These are phyloP conservation scores for Nyctibius grandis DNA, from an alignment of 2,797 vertebrate species.

Conservation along the genomic window DNA sequence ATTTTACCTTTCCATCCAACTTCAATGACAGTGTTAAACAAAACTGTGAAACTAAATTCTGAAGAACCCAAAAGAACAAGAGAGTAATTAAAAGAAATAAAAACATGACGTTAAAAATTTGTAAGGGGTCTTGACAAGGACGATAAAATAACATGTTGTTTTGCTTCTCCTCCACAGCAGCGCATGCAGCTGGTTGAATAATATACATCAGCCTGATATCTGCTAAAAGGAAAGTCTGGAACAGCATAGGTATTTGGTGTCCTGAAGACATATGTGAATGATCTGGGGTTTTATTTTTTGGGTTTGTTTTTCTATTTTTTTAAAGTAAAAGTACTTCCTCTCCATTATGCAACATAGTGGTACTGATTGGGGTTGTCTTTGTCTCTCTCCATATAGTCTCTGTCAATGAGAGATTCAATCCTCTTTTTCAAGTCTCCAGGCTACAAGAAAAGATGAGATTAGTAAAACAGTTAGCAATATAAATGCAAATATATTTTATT, in stretches of 20 bases:
- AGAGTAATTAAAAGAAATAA: neutral
- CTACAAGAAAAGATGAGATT: constrained; percentile 69
- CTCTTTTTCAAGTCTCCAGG: constrained; percentile 94
- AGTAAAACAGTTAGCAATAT: neutral
- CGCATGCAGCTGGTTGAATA: constrained; percentile 52
- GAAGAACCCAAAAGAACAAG: constrained; percentile 36
- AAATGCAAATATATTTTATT: neutral
- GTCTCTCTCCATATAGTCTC: constrained; percentile 96
- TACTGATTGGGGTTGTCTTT: constrained; percentile 95
- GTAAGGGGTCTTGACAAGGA: constrained; percentile 6
- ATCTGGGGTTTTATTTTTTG: neutral
- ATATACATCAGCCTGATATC: constrained; percentile 48
- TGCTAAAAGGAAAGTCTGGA: constrained; percentile 46
- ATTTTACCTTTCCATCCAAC: constrained; percentile 23
- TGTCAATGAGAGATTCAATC: constrained; percentile 95
- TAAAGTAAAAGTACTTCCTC: neutral
- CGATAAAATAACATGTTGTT: constrained; percentile 8
- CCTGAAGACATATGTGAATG: constrained; percentile 32
- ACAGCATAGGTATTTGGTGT: constrained; percentile 45
- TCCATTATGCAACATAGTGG: constrained; percentile 90
- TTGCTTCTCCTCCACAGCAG: constrained; percentile 34
- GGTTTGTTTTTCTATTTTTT: neutral
- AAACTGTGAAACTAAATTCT: constrained; percentile 37
- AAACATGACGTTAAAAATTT: neutral
- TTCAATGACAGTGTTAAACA: constrained; percentile 32